phyloP scores from a whole-genome alignment of 2,797 vertebrate genomes.

The Oryzias dopingdopingensis region DNA sequence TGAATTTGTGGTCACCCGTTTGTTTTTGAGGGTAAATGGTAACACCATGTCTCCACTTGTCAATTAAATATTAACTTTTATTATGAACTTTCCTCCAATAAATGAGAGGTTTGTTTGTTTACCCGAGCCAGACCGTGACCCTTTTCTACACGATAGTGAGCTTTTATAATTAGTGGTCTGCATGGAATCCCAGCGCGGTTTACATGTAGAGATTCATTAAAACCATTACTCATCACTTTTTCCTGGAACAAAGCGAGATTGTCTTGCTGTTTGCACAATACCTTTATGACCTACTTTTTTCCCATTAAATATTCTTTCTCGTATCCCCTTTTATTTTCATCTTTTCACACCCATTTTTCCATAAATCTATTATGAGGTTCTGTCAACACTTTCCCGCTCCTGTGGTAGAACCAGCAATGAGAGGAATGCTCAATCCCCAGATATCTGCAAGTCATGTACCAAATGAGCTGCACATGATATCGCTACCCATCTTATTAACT shows the following conservation, averaged over 20 bases:
- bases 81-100: slow-evolving; percentile 37
- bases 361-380: slow-evolving; percentile 5
- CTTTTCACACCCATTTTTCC: slow-evolving; percentile 20
- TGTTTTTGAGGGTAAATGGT: not conserved
- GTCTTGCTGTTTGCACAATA: slow-evolving; percentile 6
- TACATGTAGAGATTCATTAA: slow-evolving; percentile 3
- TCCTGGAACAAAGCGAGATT: slow-evolving; percentile 16
- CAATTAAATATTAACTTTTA: slow-evolving; percentile 20
- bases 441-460: slow-evolving; percentile 54
- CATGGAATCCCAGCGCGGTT: slow-evolving; percentile 20
- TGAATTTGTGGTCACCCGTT: slow-evolving; percentile 2
- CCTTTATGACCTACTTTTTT: slow-evolving; percentile 23
- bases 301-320: slow-evolving; percentile 20
- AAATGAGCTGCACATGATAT: slow-evolving; percentile 52
- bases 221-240: slow-evolving; percentile 6
- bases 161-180: slow-evolving; percentile 44
- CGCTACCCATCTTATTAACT: slow-evolving; percentile 22
- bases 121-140: slow-evolving; percentile 46
- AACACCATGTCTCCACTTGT: not conserved
- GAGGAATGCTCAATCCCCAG: slow-evolving; percentile 63
- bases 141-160: slow-evolving; percentile 18
- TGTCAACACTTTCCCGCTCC: slow-evolving; percentile 28
- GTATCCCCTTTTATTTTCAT: slow-evolving; percentile 41
- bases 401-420: slow-evolving; percentile 54
- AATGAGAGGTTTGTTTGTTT: slow-evolving; percentile 40